These are phyloP conservation scores for Amblyopsis hoosieri DNA, from an alignment of 2,797 vertebrate genomes.

Conservation along the genomic window DNA sequence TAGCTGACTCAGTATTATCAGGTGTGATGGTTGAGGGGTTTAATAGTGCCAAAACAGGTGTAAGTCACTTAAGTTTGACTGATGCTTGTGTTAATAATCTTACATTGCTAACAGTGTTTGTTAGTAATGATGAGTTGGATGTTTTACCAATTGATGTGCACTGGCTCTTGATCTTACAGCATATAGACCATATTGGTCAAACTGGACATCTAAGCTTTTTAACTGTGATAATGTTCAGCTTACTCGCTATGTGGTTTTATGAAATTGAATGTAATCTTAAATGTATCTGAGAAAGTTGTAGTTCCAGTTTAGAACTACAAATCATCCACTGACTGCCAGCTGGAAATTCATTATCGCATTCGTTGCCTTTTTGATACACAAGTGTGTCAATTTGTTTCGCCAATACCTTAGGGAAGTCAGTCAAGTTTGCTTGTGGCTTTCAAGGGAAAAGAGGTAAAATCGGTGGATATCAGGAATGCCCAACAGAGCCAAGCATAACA, in stretches of 20 bases:
- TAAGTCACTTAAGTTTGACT: constrained; percentile 5
- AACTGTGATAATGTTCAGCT: background rate
- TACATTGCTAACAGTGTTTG: background rate
- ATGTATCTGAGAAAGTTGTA: too few species aligned
- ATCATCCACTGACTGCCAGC: too few species aligned
- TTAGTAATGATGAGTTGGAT: background rate
- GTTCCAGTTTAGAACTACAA: too few species aligned
- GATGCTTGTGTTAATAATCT: background rate
- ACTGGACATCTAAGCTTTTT: background rate
- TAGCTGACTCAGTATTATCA: constrained; percentile 3
- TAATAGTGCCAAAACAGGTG: constrained; percentile 3
- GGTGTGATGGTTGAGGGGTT: background rate
- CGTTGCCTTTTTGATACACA: background rate
- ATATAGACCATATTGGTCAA: constrained; percentile 2
- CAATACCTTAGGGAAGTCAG: constrained; percentile 19
- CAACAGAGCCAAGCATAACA: constrained; percentile 76
- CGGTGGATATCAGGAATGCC: constrained; percentile 73
- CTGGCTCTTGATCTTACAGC: background rate
- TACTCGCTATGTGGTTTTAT: too few species aligned
- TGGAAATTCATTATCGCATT: too few species aligned
- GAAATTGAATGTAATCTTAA: too few species aligned
- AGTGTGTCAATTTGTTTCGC: constrained; percentile 14
- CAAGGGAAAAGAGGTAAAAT: constrained; percentile 61
- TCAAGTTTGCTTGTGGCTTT: constrained; percentile 46
- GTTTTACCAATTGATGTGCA: background rate